Evolutionary conservation across 2,888 invertebrate genomes (phyloP).

Genomic region (Cyclophora punctaria): DNA sequence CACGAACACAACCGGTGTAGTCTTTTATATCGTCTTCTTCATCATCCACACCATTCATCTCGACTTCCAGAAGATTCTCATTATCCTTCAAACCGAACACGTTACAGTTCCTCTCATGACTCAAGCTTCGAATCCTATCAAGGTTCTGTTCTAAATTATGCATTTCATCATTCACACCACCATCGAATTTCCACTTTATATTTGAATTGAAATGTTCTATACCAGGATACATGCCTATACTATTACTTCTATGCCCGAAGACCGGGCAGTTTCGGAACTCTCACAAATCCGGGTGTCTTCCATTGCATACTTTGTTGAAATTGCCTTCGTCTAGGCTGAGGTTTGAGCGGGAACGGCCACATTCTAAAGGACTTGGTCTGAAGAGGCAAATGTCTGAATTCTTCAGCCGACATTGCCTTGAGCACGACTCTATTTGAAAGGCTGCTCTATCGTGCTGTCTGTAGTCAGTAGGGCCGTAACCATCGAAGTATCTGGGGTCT

Average conservation of each 20-base stretch:
- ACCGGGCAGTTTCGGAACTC: conserved; percentile 70
- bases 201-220: conserved; percentile 68
- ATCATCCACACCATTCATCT: conserved; percentile 55
- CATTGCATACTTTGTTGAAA: conserved; percentile 65
- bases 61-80: conserved; percentile 63
- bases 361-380: conserved; percentile 57
- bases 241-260: conserved; percentile 72
- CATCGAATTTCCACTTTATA: conserved; percentile 69
- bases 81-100: conserved; percentile 50
- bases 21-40: conserved; percentile 58
- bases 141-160: conserved; percentile 64
- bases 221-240: conserved; percentile 65
- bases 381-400: conserved; percentile 67
- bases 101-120: conserved; percentile 59
- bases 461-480: conserved; percentile 58
- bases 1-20: conserved; percentile 45
- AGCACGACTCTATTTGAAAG: conserved; percentile 67
- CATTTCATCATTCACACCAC: conserved; percentile 54
- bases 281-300: conserved; percentile 72
- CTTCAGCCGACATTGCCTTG: conserved; percentile 64
- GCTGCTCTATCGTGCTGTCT: conserved; percentile 63
- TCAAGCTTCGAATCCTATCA: conserved; percentile 66
- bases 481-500: conserved; percentile 61
- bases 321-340: conserved; percentile 67
- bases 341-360: conserved; percentile 65